Conservation (phyloP, 2,113 vertebrate genomes). For the Eclectus roratus region DNA sequence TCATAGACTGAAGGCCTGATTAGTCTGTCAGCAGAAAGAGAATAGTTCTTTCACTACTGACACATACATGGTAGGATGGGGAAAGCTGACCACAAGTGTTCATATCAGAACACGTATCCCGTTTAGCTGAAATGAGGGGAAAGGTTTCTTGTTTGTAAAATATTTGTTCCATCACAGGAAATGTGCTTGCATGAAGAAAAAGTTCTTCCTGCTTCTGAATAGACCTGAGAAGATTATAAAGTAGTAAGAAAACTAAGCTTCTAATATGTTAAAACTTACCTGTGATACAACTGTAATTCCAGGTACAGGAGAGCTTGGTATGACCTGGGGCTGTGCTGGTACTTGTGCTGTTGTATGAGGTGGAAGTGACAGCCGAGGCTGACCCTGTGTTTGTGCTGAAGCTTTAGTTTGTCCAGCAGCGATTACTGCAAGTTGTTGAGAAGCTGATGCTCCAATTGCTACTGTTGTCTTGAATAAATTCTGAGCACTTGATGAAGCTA, state of each 20-base stretch:
- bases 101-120: background rate
- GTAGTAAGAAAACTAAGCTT: background rate
- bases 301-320: conserved; percentile 68
- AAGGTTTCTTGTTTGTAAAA: background rate
- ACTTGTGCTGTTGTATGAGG: conserved; percentile 42
- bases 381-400: conserved; percentile 55
- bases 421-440: conserved; percentile 72
- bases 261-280: conserved; percentile 29
- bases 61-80: no score
- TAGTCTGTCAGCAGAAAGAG: background rate
- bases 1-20: background rate
- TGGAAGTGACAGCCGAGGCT: conserved; percentile 1
- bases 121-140: background rate
- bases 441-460: conserved; percentile 66
- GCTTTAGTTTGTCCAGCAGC: conserved; percentile 35
- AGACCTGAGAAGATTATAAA: background rate
- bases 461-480: conserved; percentile 57
- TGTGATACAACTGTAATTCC: conserved; percentile 81
- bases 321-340: conserved; percentile 56
- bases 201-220: background rate
- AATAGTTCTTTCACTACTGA: background rate
- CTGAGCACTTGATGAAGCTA: background rate
- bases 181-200: accelerated
- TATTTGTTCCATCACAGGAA: background rate
- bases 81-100: background rate